Percentiles rank a stretch among this genome's conserved stretches.
Evolutionary conservation across 2,113 vertebrate species (phyloP).

Genomic region (Pagrus major): DNA sequence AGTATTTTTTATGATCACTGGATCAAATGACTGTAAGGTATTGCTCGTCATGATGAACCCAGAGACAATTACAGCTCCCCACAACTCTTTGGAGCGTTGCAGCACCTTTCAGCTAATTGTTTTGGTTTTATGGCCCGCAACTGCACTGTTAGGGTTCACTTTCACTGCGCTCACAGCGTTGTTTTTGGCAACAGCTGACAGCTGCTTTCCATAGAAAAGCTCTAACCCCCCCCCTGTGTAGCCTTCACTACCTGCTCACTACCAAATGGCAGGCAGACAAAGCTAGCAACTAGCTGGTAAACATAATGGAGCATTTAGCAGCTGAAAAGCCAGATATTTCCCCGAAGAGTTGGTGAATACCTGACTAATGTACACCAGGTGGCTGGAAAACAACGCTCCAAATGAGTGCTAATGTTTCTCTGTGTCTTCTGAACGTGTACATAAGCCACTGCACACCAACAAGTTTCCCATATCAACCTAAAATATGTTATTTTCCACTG

Average conservation of each 20-base stretch:
- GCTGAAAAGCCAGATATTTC: neutral
- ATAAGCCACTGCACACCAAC: neutral
- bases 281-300: neutral
- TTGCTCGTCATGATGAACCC: neutral
- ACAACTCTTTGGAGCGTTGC: neutral
- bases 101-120: neutral
- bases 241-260: neutral
- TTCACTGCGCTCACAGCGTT: neutral
- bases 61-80: neutral
- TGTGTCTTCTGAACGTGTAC: neutral
- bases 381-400: neutral
- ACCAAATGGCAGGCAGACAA: neutral
- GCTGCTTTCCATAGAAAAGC: neutral
- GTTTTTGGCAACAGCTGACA: neutral
- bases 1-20: neutral
- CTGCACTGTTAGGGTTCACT: neutral
- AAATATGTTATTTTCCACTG: neutral
- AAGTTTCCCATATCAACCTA: neutral
- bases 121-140: neutral
- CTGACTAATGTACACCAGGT: neutral
- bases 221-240: neutral
- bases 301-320: neutral
- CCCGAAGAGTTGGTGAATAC: neutral
- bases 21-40: neutral
- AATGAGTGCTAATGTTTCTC: constrained; percentile 9